A percentile compares a stretch with the other conserved stretches of the same genome.
Conservation (phyloP, 2,888 invertebrate genomes). For the Hipparchia semele region DNA sequence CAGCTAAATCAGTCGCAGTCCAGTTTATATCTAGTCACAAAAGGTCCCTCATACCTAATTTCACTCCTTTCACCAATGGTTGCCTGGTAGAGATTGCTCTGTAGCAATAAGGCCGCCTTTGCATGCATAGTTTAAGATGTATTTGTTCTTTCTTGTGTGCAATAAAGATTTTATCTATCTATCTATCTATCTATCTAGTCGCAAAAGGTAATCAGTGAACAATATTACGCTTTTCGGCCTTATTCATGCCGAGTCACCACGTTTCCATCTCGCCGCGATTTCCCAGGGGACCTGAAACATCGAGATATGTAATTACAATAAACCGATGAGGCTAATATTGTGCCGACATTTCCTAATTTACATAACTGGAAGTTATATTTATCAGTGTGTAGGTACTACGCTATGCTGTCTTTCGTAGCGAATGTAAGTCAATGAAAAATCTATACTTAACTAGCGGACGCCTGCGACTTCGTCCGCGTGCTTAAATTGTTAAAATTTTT, state of each 20-base stretch:
- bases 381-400: neutral
- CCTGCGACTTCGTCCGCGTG: too few species aligned
- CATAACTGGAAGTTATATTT: slow-evolving; percentile 48
- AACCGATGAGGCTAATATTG: slow-evolving; percentile 70
- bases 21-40: neutral
- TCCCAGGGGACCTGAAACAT: slow-evolving; percentile 65
- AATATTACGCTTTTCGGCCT: slow-evolving; percentile 25
- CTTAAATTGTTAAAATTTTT: too few species aligned
- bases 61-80: too few species aligned
- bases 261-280: slow-evolving; percentile 64
- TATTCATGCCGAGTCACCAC: slow-evolving; percentile 60
- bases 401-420: too few species aligned
- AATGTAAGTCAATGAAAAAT: too few species aligned
- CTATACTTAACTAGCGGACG: too few species aligned
- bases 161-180: too few species aligned
- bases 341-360: slow-evolving; percentile 69
- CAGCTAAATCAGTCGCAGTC: neutral
- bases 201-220: slow-evolving; percentile 13
- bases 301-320: slow-evolving; percentile 74
- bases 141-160: too few species aligned
- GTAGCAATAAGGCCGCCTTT: too few species aligned
- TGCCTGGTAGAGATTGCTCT: too few species aligned
- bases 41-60: too few species aligned
- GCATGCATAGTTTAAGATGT: too few species aligned
- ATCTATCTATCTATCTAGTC: neutral